Base-by-base conservation (phyloP, 23 tunicate genomes). In the Trididemnum clinides region DNA sequence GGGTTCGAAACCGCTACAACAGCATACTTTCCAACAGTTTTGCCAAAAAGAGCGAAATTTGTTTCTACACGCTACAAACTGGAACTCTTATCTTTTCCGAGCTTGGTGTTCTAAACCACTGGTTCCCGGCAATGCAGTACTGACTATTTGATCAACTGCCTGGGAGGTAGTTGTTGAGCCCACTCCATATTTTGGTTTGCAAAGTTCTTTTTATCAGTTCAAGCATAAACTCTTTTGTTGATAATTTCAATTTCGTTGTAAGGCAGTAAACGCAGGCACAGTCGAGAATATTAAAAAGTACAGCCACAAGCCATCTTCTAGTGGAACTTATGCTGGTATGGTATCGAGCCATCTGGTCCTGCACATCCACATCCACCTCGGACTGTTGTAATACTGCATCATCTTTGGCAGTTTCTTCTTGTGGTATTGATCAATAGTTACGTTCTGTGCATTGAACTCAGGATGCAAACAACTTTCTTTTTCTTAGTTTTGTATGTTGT, bases 401-500 rank as follows among this genome's bases (percentile, higher is more conserved):
- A 22, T 63, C 71, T n/a, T 25, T 63, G 71, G 71, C 12, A 63
- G 71, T 63, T 63, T 63, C 71, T 63, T 63, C n/a, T 25, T 63
- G 71, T 63, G 71, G 71, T 22, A 18, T 63, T 63, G 71, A 63
- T 63, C 71, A 25, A 63, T 25, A 63, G 12, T 63, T 63, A 63
- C 23, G 71, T n/a, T 63, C n/a, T n/a, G 12, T 21, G 12, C 21
- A 18, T 10, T 63, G 54, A 44, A 10, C 28, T 21, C 26, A 63
- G 71, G 77, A 71, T 71, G 77, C 39, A 71, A 7, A 71, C 36
- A 71, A 71, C 39, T 71, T 71, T 71, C 77, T 71, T 71, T 71
- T 71, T 71, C 77, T 71, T 71, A 33, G 77, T 37, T 71, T 71
- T 71, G 77, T 31, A 71, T 71, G 30, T 71, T 71, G 77, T 71